Conservation (phyloP, 2,113 vertebrate genomes). For the Thamnaconus septentrionalis region DNA sequence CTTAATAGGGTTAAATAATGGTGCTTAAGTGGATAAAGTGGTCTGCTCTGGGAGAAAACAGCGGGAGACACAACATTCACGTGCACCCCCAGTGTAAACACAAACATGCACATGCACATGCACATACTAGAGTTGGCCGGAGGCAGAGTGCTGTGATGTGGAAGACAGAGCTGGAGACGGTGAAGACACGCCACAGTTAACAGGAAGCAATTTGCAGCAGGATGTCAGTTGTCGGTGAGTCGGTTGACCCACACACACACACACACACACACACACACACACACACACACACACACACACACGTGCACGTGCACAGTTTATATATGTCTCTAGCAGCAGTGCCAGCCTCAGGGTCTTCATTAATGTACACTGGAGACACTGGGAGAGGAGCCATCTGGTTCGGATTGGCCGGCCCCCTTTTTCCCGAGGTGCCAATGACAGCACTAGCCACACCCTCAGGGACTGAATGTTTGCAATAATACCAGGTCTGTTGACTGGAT, state of each 20-base stretch:
- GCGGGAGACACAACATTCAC: slow-evolving; percentile 39
- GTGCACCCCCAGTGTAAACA: slow-evolving; percentile 6
- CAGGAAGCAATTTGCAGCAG: slow-evolving; percentile 69
- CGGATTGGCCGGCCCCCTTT: slow-evolving; percentile 53
- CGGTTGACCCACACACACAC: slow-evolving; percentile 39
- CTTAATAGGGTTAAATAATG: slow-evolving; percentile 56
- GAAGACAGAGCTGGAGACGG: slow-evolving; percentile 27
- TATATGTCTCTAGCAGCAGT: slow-evolving; percentile 33
- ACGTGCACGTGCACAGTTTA: slow-evolving; percentile 1
- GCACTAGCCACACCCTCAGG: slow-evolving; percentile 19
- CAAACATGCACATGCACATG: slow-evolving; percentile 4
- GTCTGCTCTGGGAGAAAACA: slow-evolving; percentile 47
- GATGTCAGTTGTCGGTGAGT: slow-evolving; percentile 29
- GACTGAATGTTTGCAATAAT: slow-evolving; percentile 13
- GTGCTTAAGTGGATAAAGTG: slow-evolving; percentile 52
- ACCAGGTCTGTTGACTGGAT: neutral
- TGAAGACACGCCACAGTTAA: slow-evolving; percentile 53
- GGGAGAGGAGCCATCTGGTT: slow-evolving; percentile 67
- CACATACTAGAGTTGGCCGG: slow-evolving; percentile 10
- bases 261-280: slow-evolving; percentile 18
- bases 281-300: slow-evolving; percentile 19
- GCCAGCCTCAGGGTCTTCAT: slow-evolving; percentile 59
- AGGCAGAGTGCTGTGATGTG: slow-evolving; percentile 21
- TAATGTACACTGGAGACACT: slow-evolving; percentile 52
- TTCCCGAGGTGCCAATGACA: slow-evolving; percentile 58